Base-by-base conservation (phyloP, 2,888 invertebrate genomes). In the Caenorhabditis sp. region DNA sequence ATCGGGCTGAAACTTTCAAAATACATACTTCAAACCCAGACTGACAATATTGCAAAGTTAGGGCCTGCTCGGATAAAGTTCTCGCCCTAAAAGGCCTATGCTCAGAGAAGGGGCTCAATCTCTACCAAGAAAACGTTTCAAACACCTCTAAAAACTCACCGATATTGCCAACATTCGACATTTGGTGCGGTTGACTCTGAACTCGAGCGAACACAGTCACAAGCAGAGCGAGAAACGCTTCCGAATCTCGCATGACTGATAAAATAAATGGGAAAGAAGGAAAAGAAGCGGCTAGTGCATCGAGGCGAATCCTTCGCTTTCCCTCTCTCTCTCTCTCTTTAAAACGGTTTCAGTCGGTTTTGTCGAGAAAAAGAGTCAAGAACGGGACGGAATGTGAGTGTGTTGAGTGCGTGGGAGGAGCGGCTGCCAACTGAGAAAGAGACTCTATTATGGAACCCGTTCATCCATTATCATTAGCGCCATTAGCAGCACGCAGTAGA, bases 81-180 rank as follows among this genome's bases (percentile, higher is more conserved):
- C n/a, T n/a, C n/a, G n/a, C n/a, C n/a, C n/a, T n/a, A n/a, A n/a
- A n/a, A n/a, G n/a, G n/a, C n/a, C n/a, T n/a, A n/a, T n/a, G n/a
- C n/a, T n/a, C n/a, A n/a, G n/a, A n/a, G n/a, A n/a, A n/a, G n/a
- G n/a, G n/a, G n/a, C n/a, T n/a, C n/a, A n/a, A n/a, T n/a, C n/a
- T n/a, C n/a, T n/a, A n/a, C n/a, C n/a, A 35, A 24, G 24, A 15
- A 53, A 53, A 22, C 24, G 8, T 15, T 7, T 17, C n/a, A 61
- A 52, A 32, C 7, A n/a, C n/a, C n/a, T n/a, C n/a, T n/a, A n/a
- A n/a, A n/a, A 24, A 45, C 55, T 46, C 20, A 66, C 65, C 65
- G 55, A 66, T 66, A 48, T 65, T 53, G 13, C 65, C 65, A 20
- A 65, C 15, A 37, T 65, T 65, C 11, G 65, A 66, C 56, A 56